Evolutionary conservation across 2,888 invertebrate species (phyloP).

Genomic region (Iselma pallidipennis): DNA sequence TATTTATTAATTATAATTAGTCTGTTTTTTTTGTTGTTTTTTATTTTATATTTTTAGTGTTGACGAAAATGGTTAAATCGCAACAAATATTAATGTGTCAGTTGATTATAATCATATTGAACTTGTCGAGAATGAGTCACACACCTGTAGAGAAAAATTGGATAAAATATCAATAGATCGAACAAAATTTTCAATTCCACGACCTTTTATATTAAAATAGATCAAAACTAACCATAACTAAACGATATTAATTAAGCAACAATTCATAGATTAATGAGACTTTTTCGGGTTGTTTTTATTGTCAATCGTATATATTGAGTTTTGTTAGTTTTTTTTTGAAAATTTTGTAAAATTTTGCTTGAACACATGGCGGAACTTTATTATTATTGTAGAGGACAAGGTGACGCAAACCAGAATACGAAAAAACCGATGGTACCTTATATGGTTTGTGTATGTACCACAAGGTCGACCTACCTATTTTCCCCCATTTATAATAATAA

Average conservation of each 20-base stretch:
- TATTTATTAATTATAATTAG: no score
- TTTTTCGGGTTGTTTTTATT: no score
- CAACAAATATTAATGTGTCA: constrained; percentile 10
- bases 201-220: not conserved
- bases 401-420: constrained; percentile 45
- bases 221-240: not conserved
- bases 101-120: constrained; percentile 15
- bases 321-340: not conserved
- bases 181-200: not conserved
- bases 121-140: constrained; percentile 26
- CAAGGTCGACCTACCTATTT: constrained; percentile 43
- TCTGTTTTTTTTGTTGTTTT: no score
- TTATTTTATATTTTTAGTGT: constrained; percentile 1
- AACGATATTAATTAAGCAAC: no score
- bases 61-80: constrained; percentile 21
- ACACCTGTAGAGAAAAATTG: constrained; percentile 21
- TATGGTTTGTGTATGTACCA: constrained; percentile 43
- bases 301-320: no score
- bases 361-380: constrained; percentile 28
- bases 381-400: constrained; percentile 30
- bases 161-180: not conserved
- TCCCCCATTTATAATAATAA: not conserved
- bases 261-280: no score
- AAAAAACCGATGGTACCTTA: constrained; percentile 40
- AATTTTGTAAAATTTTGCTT: constrained; percentile 16